Percentiles rank a stretch among this genome's conserved stretches.
phyloP scores from a whole-genome alignment of 2,113 vertebrate genomes.

The Nicator chloris region DNA sequence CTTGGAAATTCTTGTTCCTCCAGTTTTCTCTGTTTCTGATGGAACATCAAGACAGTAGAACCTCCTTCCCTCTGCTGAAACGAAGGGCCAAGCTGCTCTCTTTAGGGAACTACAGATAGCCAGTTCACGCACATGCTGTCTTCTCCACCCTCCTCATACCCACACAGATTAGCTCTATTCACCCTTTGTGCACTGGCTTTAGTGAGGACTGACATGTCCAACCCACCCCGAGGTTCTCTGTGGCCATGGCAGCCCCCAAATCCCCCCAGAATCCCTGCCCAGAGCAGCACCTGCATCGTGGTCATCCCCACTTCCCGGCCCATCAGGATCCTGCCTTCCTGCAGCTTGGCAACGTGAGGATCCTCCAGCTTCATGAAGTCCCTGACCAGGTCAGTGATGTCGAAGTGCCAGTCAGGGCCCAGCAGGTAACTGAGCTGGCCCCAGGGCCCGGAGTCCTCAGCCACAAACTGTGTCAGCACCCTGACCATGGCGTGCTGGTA shows the following conservation, averaged over 20 bases:
- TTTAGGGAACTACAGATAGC: not conserved
- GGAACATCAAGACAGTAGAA: not conserved
- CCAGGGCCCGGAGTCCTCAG: constrained; percentile 79
- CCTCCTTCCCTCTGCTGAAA: not conserved
- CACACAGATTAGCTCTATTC: not conserved
- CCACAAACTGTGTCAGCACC: constrained; percentile 91
- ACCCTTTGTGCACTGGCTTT: not conserved
- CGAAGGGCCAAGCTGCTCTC: not conserved
- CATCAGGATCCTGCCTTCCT: constrained; percentile 80
- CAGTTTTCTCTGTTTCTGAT: not conserved
- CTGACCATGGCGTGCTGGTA: constrained; percentile 91
- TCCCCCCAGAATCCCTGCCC: not conserved
- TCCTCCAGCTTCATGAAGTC: constrained; percentile 92
- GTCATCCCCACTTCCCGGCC: constrained; percentile 91
- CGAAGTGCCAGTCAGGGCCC: constrained; percentile 89
- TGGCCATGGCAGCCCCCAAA: not conserved
- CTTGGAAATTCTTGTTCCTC: not conserved
- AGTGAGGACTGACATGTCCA: not conserved
- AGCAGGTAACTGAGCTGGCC: constrained; percentile 85
- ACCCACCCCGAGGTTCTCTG: not conserved
- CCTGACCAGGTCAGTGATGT: constrained; percentile 88
- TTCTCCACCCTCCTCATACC: not conserved
- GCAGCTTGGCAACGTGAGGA: constrained; percentile 81
- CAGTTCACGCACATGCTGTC: not conserved
- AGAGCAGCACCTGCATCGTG: constrained; percentile 83